Base-by-base conservation (phyloP, 2,113 vertebrate species). In the Abramis brama region DNA sequence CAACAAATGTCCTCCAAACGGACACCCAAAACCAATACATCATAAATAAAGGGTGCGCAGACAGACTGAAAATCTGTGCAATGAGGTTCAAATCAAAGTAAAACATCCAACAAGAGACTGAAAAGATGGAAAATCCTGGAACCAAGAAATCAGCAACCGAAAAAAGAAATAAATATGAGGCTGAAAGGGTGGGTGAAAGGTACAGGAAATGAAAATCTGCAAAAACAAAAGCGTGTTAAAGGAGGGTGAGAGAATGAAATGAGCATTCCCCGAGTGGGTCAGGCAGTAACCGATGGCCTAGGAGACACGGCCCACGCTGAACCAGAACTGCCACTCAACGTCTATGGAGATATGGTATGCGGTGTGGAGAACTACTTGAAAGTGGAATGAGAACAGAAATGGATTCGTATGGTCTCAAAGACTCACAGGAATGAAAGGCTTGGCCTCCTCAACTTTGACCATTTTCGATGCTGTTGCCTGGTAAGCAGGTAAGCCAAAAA, bases 401-500 rank as follows among this genome's bases (percentile, higher is more conserved):
- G 84, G 74, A 47, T 62, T 77, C 23, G 86, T 66, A 70, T 66
- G 60, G 81, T 60, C 87, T 88, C 30, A 85, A 74, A 87, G 87
- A 94, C 94, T 95, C 93, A 95, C 94, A 91, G 91, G 87, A 92
- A 93, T 85, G 93, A 94, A 92, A 93, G 91, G 91, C 93, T 93
- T 6, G 92, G 91, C 90, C 93, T 95, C 95, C 93, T 95, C 90
- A 91, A 91, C 94, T 95, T 95, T 94, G 95, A 94, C 94, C 94
- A 92, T 91, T 94, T 95, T 92, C 89, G 91, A 87, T 95, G 95
- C 89, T 94, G 93, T 86, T 90, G 93, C 95, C 95, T 96, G 95
- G 93, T 93, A 93, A 94, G 92, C 95, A 93, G 94, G 94, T 94
- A 82, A 86, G 90, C 89, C 94, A 95, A 89, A 94, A 89, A 92